Base-by-base conservation (phyloP, 2,888 invertebrate genomes). In the Lomographa bimaculata region DNA sequence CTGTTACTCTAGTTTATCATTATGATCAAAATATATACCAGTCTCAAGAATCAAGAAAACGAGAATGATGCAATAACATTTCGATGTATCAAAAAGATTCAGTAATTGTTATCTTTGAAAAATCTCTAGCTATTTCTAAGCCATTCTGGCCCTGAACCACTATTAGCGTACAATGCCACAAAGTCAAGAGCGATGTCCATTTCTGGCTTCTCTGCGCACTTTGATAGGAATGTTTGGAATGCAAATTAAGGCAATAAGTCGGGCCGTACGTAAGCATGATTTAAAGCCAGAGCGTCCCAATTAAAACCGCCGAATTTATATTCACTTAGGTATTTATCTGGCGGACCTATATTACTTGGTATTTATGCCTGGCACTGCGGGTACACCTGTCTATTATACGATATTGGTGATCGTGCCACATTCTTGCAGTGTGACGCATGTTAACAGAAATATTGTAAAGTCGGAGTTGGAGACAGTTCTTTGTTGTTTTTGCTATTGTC, bases 301-400 rank as follows among this genome's bases (percentile, higher is more conserved):
- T 63, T 66, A 64, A 62, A 68, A 17, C 6, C 17, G 25, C 25
- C 30, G 8, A 7, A 41, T 25, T 35, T 41, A 40, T 35, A 9
- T 43, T 48, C 20, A 33, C 54, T 35, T 48, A 60, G 63, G 20
- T 5, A 14, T 14, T 14, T 14, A 14, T 14, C 14, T 4, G 14
- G 2, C 14, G n/a, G n/a, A n/a, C n/a, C n/a, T n/a, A 3, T 14
- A 14, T 2, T 14, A 14, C 9, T 16, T 3, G 23, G 36, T 29
- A 77, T 71, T 67, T 65, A 67, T 65, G 42, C 49, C 41, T 40
- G 60, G 58, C 43, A 39, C 48, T 39, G 42, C 58, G 56, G 59
- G 55, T 61, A 56, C 73, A 70, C 60, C 65, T 76, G 73, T 52
- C 51, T 21, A 5, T 6, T n/a, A n/a, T n/a, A n/a, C n/a, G 1